Evolutionary conservation across 2,888 invertebrate genomes (phyloP).

Genomic region (Willowsia nigromaculata): DNA sequence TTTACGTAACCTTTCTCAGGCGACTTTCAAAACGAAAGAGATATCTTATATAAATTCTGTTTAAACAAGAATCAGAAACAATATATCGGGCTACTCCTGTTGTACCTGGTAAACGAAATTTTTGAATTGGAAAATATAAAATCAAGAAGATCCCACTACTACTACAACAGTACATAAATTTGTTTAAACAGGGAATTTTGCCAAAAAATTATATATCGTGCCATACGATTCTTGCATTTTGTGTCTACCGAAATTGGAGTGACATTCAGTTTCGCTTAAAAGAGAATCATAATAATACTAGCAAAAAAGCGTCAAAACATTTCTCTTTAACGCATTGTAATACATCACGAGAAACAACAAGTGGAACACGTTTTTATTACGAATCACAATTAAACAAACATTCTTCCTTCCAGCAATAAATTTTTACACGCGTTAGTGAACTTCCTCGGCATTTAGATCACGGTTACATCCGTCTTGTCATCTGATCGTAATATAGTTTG

Average conservation of each 20-base stretch:
- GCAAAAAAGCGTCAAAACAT: background rate
- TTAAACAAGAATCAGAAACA: background rate
- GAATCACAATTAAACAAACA: background rate
- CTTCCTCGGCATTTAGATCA: constrained; percentile 7
- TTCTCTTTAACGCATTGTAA: background rate
- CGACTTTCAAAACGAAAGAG: background rate
- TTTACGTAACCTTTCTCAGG: constrained; percentile 4
- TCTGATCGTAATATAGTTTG: too few relatives aligned
- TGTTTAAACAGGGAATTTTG: constrained; percentile 56
- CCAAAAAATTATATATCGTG: constrained; percentile 53
- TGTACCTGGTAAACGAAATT: constrained; percentile 55
- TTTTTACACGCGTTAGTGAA: constrained; percentile 16
- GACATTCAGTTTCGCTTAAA: constrained; percentile 2
- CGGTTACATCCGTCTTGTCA: background rate
- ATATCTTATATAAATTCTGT: background rate
- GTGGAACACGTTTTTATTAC: background rate
- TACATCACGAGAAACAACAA: background rate
- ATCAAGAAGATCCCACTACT: background rate
- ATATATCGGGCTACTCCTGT: constrained; percentile 32
- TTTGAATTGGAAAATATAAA: background rate
- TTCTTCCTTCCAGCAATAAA: constrained; percentile 34
- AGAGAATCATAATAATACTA: background rate
- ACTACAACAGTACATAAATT: background rate
- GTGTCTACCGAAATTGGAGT: constrained; percentile 25
- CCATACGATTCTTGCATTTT: constrained; percentile 25